These are phyloP conservation scores for Scartelaos histophorus DNA, from an alignment of 2,113 vertebrate genomes.

Conservation along the genomic window DNA sequence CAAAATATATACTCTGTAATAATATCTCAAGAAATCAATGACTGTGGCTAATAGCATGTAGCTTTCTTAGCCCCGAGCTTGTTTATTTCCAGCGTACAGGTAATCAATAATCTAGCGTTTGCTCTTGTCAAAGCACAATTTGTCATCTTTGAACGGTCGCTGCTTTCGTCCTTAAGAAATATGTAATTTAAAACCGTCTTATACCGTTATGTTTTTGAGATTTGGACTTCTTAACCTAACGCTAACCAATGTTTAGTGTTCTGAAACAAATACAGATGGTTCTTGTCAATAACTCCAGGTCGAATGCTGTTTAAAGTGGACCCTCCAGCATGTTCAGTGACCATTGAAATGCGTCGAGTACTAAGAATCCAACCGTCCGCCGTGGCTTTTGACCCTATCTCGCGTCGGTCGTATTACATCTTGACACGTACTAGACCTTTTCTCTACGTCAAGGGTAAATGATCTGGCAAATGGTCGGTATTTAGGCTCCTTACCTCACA, in stretches of 20 bases:
- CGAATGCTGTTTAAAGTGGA: too few relatives aligned
- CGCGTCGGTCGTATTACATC: neutral
- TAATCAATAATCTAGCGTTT: neutral
- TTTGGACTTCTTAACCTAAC: too few relatives aligned
- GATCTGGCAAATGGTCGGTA: too few relatives aligned
- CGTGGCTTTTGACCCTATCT: neutral
- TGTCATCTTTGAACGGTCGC: neutral
- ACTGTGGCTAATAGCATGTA: neutral
- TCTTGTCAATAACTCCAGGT: neutral
- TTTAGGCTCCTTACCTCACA: too few relatives aligned
- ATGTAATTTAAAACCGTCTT: neutral
- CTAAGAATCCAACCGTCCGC: too few relatives aligned
- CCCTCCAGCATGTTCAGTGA: too few relatives aligned
- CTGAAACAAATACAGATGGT: too few relatives aligned
- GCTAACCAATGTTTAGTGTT: neutral
- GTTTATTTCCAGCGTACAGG: neutral
- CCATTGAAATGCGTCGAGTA: too few relatives aligned
- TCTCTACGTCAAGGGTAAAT: too few relatives aligned
- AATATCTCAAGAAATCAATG: neutral
- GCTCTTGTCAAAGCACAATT: neutral
- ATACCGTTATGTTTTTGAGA: too few relatives aligned
- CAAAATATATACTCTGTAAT: neutral
- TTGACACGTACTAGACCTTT: neutral
- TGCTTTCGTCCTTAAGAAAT: neutral
- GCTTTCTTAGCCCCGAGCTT: neutral